phyloP scores from a whole-genome alignment of 2,113 vertebrate genomes.

The Trematocara variabile region DNA sequence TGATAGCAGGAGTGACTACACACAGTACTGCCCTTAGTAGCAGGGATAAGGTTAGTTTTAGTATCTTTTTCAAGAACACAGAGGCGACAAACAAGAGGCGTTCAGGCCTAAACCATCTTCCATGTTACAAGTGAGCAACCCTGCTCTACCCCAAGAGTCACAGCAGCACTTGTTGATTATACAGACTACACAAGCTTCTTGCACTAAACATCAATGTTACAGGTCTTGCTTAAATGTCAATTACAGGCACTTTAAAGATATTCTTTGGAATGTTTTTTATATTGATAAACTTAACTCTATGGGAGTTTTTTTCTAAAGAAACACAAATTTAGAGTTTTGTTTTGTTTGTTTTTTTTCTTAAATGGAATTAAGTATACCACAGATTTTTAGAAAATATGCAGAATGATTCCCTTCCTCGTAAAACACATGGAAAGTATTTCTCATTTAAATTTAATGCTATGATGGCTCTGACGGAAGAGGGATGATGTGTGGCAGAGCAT shows the following conservation, averaged over 20 bases:
- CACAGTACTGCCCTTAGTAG: background rate
- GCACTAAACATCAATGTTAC: background rate
- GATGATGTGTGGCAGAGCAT: background rate
- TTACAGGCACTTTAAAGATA: background rate
- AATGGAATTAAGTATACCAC: background rate
- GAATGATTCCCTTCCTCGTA: background rate
- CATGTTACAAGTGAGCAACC: background rate
- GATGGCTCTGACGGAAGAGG: background rate
- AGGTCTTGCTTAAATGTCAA: background rate
- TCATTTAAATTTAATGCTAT: background rate
- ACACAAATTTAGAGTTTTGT: background rate
- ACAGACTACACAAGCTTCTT: background rate
- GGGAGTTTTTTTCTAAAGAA: fast-evolving
- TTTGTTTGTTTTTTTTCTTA: background rate
- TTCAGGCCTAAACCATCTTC: background rate
- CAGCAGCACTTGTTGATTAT: background rate
- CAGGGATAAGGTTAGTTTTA: background rate
- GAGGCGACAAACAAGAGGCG: background rate
- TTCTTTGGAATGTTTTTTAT: background rate
- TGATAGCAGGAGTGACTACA: background rate
- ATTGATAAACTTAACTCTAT: background rate
- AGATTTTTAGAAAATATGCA: background rate
- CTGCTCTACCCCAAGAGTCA: background rate
- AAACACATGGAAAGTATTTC: background rate
- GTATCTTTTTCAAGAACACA: background rate